phyloP scores from a whole-genome alignment of 2,113 vertebrate genomes.

The Dipodomys stephensi region DNA sequence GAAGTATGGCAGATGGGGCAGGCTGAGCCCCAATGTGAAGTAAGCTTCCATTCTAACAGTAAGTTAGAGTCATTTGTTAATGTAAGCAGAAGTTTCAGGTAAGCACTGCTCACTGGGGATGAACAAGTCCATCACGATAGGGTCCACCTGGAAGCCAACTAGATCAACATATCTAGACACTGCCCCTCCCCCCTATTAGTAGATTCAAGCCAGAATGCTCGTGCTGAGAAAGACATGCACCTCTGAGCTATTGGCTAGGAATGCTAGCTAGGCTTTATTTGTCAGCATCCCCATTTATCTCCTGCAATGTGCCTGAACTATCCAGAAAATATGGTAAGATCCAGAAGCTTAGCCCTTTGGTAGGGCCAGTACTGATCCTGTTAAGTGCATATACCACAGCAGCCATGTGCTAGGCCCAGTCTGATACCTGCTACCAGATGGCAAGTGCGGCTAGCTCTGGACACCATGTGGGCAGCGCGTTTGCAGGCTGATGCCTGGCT shows the following conservation, averaged over 20 bases:
- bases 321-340: not conserved
- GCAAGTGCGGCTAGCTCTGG: too few relatives aligned
- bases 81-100: too few relatives aligned
- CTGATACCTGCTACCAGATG: rapidly evolving
- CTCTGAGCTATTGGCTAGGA: rapidly evolving
- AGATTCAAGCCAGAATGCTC: not conserved
- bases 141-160: not conserved
- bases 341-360: not conserved
- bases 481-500: rapidly evolving
- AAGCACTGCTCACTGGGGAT: not conserved
- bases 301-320: not conserved
- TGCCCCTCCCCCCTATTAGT: not conserved
- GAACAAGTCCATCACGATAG: not conserved
- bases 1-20: not conserved
- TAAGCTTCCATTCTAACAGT: not conserved
- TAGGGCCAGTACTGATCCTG: not conserved
- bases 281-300: too few relatives aligned
- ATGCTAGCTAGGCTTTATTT: not conserved
- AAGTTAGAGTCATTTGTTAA: too few relatives aligned
- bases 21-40: rapidly evolving
- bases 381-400: rapidly evolving
- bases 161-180: not conserved
- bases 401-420: not conserved
- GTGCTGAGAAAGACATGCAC: rapidly evolving
- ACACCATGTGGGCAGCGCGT: rapidly evolving